Conservation (phyloP, 2,797 vertebrate genomes). For the Pteropus rufus region DNA sequence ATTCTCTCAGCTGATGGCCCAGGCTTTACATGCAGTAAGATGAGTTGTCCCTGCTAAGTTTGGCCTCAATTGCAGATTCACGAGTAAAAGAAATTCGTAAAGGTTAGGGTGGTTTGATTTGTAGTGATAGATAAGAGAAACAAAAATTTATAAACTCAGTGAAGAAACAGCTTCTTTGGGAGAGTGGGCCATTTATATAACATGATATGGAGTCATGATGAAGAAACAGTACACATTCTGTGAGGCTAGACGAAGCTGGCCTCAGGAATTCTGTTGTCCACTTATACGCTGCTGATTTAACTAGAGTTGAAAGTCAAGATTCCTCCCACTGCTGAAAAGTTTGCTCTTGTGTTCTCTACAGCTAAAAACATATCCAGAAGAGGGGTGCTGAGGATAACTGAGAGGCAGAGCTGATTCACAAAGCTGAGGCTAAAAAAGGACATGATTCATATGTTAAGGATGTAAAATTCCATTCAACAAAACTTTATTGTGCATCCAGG, state of each 20-base stretch:
- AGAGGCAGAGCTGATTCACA: conserved; percentile 58
- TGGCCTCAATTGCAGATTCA: background rate
- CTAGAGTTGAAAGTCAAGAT: background rate
- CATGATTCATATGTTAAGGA: conserved; percentile 50
- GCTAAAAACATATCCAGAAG: conserved; percentile 8
- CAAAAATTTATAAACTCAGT: background rate
- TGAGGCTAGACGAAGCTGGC: background rate
- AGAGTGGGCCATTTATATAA: background rate
- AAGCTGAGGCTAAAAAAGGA: conserved; percentile 39
- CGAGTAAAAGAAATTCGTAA: background rate
- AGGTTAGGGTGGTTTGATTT: background rate
- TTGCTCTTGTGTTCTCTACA: background rate
- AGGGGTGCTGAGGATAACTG: conserved; percentile 16
- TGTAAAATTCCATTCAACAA: conserved; percentile 29
- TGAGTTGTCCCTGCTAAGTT: background rate
- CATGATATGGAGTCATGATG: background rate
- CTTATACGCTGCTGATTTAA: background rate
- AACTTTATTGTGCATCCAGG: conserved; percentile 20
- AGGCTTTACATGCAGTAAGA: background rate
- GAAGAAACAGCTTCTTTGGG: background rate
- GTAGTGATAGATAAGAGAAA: background rate
- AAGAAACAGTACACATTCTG: background rate
- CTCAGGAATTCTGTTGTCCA: background rate
- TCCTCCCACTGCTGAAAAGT: background rate
- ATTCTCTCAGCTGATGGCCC: background rate